Conservation (phyloP, 2,888 invertebrate genomes). For the Minunthozetes semirufus region DNA sequence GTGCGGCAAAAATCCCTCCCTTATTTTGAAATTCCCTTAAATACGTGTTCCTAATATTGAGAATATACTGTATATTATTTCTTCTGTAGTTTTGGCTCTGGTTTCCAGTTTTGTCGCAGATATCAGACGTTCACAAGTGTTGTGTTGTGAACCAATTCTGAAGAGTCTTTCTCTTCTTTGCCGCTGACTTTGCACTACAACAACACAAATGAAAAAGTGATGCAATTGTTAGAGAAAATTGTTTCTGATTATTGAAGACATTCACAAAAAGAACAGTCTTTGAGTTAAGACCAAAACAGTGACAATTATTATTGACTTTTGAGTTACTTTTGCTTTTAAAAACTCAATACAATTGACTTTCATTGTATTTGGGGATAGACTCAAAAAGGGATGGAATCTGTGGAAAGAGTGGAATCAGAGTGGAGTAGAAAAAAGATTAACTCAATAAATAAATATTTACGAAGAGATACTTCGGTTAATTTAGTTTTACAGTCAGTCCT, state of each 20-base stretch:
- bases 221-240: slow-evolving; percentile 14
- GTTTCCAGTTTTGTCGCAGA: neutral
- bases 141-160: neutral
- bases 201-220: neutral
- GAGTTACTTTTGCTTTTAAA: neutral
- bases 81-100: neutral
- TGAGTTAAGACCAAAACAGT: slow-evolving; percentile 12
- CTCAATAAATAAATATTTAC: slow-evolving; percentile 22
- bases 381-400: neutral
- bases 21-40: neutral
- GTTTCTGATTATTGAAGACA: slow-evolving; percentile 4
- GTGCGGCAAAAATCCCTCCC: too few species aligned
- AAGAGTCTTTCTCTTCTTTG: neutral
- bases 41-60: too few species aligned
- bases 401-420: neutral
- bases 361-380: neutral
- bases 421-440: neutral
- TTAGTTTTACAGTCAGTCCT: neutral
- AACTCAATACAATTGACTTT: neutral
- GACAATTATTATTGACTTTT: slow-evolving; percentile 14
- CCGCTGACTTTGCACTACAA: slow-evolving; percentile 26
- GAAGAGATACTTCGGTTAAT: neutral
- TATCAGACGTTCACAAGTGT: neutral
- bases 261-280: neutral
- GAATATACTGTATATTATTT: neutral